Percentiles rank a stretch among this genome's conserved stretches.
Conservation (phyloP, 2,113 vertebrate species). For the Scopus umbretta region DNA sequence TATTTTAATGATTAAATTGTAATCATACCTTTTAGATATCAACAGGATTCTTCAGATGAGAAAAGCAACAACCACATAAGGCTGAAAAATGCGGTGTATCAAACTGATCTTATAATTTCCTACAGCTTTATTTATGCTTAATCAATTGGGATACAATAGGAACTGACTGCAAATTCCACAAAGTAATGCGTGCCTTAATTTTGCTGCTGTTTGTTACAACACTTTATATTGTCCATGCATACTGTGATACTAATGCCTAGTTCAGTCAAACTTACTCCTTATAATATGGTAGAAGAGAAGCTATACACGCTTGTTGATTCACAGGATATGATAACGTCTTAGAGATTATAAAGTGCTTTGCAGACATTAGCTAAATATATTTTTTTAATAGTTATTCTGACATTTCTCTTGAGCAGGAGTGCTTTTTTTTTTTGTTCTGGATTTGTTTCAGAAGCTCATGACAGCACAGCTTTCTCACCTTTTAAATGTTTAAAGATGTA, state of each 20-base stretch:
- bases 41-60: not conserved
- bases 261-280: not conserved
- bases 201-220: not conserved
- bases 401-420: not conserved
- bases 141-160: not conserved
- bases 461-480: not conserved
- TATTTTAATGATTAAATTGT: not conserved
- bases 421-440: not conserved
- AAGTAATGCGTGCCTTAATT: not conserved
- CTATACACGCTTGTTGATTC: not conserved
- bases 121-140: not conserved
- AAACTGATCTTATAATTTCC: not conserved
- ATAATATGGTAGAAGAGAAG: not conserved
- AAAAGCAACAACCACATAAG: not conserved
- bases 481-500: not conserved
- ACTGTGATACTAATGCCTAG: not conserved
- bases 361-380: not conserved
- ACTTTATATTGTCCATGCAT: fast-evolving
- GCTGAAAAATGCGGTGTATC: not conserved
- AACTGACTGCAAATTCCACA: not conserved
- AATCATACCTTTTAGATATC: not conserved
- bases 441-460: not conserved
- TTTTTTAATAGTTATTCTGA: not conserved
- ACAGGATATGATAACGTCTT: not conserved
- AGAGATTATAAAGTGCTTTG: not conserved